A percentile compares a stretch with the other conserved stretches of the same genome.
These are phyloP conservation scores for Dioctria linearis DNA, from an alignment of 2,888 invertebrate species.

Conservation along the genomic window DNA sequence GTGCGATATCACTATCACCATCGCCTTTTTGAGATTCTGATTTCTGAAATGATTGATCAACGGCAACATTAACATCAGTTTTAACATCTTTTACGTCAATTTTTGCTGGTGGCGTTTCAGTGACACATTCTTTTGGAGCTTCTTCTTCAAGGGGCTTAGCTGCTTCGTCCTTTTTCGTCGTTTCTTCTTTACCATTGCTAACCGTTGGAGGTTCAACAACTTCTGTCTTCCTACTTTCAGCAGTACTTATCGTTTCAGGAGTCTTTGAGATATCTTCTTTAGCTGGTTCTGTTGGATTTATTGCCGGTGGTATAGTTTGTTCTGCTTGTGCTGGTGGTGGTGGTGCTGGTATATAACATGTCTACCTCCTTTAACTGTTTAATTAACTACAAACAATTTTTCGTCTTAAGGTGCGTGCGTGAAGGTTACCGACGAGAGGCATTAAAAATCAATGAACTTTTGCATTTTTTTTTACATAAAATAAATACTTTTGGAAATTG, in stretches of 20 bases:
- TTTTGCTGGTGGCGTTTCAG: constrained; percentile 57
- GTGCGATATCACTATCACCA: constrained; percentile 56
- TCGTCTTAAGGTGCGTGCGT: no score
- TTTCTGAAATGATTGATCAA: constrained; percentile 41
- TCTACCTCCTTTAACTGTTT: no score
- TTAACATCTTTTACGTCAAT: constrained; percentile 59
- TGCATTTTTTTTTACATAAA: no score
- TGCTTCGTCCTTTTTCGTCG: constrained; percentile 51
- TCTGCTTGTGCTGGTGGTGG: constrained; percentile 57
- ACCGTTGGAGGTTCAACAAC: constrained; percentile 36
- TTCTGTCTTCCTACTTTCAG: constrained; percentile 40
- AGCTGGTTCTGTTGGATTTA: constrained; percentile 27
- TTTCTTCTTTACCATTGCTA: constrained; percentile 48
- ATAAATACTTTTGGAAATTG: no score
- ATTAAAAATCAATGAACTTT: no score
- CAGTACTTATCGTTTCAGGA: constrained; percentile 32
- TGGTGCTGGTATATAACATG: constrained; percentile 37
- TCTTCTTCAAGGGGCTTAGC: constrained; percentile 37
- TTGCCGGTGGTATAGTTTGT: constrained; percentile 27
- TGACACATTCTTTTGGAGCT: constrained; percentile 62
- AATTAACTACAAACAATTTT: no score
- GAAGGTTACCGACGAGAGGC: no score
- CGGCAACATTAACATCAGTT: constrained; percentile 36
- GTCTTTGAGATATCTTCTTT: constrained; percentile 28
- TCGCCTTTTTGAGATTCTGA: constrained; percentile 69